Percentiles rank a stretch among this genome's conserved stretches.
phyloP scores from a whole-genome alignment of 2,888 invertebrate species.

The Plebejus argus region DNA sequence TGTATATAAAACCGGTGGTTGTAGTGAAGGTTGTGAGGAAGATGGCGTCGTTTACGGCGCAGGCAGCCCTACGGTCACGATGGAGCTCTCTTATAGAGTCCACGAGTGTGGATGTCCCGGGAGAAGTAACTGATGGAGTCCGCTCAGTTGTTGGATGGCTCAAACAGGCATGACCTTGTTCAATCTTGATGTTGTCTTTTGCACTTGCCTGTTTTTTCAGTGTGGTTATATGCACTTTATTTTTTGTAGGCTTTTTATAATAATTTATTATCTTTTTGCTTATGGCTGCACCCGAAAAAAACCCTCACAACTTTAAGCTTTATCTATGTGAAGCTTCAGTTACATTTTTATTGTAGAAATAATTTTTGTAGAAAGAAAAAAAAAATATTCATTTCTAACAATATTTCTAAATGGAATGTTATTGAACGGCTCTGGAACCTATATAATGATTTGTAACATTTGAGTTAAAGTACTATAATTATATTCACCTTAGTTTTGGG shows the following conservation, averaged over 20 bases:
- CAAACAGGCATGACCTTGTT: conserved; percentile 83
- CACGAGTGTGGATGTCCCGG: conserved; percentile 83
- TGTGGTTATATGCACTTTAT: background rate
- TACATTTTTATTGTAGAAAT: background rate
- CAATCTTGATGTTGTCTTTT: conserved; percentile 29
- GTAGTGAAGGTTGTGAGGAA: conserved; percentile 59
- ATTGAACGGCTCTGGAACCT: too few relatives aligned
- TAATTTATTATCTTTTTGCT: background rate
- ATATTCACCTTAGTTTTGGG: too few relatives aligned
- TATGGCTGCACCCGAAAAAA: background rate
- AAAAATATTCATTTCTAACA: too few relatives aligned
- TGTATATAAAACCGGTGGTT: conserved; percentile 53
- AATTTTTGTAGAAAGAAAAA: too few relatives aligned
- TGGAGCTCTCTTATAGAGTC: conserved; percentile 88
- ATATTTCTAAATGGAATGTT: too few relatives aligned
- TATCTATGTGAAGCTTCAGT: background rate
- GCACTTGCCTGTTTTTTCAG: conserved; percentile 3
- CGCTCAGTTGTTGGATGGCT: conserved; percentile 91
- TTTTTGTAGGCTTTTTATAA: background rate
- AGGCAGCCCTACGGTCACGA: conserved; percentile 85
- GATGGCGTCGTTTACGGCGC: conserved; percentile 86
- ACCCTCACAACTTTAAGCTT: background rate
- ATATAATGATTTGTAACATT: too few relatives aligned
- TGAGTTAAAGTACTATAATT: too few relatives aligned
- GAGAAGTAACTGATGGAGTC: conserved; percentile 86